A percentile compares a stretch with the other conserved stretches of the same genome.
These are phyloP conservation scores for Arvicanthis niloticus DNA, from an alignment of 2,113 vertebrate genomes.

Conservation along the genomic window DNA sequence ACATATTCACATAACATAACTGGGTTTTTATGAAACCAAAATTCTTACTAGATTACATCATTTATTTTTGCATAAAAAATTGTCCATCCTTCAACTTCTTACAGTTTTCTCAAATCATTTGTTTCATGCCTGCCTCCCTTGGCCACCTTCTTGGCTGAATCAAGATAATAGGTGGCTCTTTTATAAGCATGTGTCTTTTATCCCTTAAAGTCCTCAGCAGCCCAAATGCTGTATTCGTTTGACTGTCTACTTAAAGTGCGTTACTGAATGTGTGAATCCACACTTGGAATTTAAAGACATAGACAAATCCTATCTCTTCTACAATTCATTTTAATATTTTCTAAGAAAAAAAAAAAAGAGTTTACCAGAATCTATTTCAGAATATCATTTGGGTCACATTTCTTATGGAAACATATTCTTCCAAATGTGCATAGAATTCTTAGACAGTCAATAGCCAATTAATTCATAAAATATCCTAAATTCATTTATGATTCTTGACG, in stretches of 20 bases:
- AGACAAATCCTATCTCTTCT: not conserved
- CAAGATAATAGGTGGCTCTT: not conserved
- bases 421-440: constrained; percentile 3
- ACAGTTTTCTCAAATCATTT: not conserved
- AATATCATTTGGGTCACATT: constrained; percentile 27
- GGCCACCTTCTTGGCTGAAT: not conserved
- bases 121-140: not conserved
- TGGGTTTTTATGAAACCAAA: too few relatives aligned
- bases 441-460: constrained; percentile 1
- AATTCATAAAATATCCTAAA: constrained; percentile 2
- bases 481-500: constrained; percentile 40
- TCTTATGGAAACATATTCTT: not conserved
- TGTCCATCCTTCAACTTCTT: not conserved
- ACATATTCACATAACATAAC: too few relatives aligned
- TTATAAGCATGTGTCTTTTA: not conserved
- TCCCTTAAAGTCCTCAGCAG: not conserved
- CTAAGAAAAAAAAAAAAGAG: not conserved
- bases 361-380: constrained; percentile 58
- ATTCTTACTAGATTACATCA: not conserved
- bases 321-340: constrained; percentile 19
- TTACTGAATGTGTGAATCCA: not conserved
- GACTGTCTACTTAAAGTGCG: not conserved
- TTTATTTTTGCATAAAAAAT: not conserved
- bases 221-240: not conserved
- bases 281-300: not conserved